A percentile compares a stretch with the other conserved stretches of the same genome.
Evolutionary conservation across 1,140 invertebrate species (phyloP).

Genomic region (Callitettix versicolor): DNA sequence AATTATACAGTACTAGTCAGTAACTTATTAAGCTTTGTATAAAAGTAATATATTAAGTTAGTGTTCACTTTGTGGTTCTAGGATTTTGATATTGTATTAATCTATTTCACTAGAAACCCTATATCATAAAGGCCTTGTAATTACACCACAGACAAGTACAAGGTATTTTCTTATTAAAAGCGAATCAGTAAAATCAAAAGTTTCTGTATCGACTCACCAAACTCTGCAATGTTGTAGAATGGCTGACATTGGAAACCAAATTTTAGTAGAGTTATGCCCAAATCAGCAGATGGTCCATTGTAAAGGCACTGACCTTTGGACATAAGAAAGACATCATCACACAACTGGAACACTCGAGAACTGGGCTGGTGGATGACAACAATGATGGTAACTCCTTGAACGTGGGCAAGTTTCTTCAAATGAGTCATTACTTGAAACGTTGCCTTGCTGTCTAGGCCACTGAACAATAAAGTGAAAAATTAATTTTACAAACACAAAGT

Average conservation of each 20-base stretch:
- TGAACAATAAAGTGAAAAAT: no score
- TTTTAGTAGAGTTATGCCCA: slow-evolving; percentile 38
- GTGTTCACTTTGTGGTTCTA: no score
- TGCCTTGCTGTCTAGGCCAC: slow-evolving; percentile 63
- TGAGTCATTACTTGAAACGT: slow-evolving; percentile 57
- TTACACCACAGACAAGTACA: no score
- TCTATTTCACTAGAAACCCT: no score
- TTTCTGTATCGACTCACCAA: slow-evolving; percentile 40
- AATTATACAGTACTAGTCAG: no score
- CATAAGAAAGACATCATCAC: slow-evolving; percentile 50
- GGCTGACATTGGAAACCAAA: slow-evolving; percentile 47
- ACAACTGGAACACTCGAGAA: slow-evolving; percentile 62
- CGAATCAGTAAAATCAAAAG: no score
- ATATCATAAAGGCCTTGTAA: no score
- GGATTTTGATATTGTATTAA: no score
- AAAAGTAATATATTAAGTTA: no score
- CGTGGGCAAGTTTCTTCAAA: slow-evolving; percentile 53
- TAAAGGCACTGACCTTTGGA: slow-evolving; percentile 46
- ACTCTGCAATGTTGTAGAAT: slow-evolving; percentile 59
- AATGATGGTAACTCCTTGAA: slow-evolving; percentile 65
- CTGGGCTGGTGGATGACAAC: slow-evolving; percentile 86
- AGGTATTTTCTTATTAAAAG: no score
- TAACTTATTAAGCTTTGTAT: no score
- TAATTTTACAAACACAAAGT: no score
- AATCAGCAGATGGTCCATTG: slow-evolving; percentile 41